Evolutionary conservation across 2,797 vertebrate species (phyloP), one percentile per base, ranked within the genome.

Genomic region (Fundulus diaphanus): DNA sequence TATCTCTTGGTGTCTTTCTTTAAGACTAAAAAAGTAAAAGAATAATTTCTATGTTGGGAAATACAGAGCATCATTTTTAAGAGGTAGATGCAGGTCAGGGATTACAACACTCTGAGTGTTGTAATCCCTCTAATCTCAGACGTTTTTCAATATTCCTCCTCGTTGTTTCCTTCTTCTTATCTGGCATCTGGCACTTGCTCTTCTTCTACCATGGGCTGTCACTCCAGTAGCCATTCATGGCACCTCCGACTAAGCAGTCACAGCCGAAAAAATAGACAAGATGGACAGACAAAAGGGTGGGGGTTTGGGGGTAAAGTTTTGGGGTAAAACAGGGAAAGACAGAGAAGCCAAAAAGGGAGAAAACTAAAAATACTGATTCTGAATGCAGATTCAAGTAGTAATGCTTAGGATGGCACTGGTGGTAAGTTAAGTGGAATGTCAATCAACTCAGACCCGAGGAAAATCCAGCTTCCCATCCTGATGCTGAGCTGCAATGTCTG

Each of bases 161-260:
- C 84, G 76, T 77, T 54, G 57, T 76, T 77, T 70, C 80, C 81
- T 76, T 88, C 88, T 81, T 76, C 83, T 75, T 51, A 1, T 71
- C 52, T 66, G 73, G 73, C n/a, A 68, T 85, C 82, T 72, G 77
- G 70, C 71, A 31, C 80, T 82, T 16, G 24, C 82, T 92, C 80
- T 82, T 94, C 89, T 85, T 93, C 92, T 95, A 95, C 93, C 94
- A 94, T 3, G 94, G 93, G 85, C 94, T 95, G 95, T 96, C 95
- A 82, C 93, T 96, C 95, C 95, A 96, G 93, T 94, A 95, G 90
- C 95, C 94, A 76, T 94, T 96, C 90, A 95, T 92, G 46, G 95
- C 92, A 87, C 93, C 94, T 88, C 93, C 94, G 85, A 93, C 92
- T 92, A 91, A 89, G 83, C 74, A 81, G 86, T 88, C 85, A 79